Base-by-base conservation (phyloP, 1,140 invertebrate species). In the Bombus picipes region DNA sequence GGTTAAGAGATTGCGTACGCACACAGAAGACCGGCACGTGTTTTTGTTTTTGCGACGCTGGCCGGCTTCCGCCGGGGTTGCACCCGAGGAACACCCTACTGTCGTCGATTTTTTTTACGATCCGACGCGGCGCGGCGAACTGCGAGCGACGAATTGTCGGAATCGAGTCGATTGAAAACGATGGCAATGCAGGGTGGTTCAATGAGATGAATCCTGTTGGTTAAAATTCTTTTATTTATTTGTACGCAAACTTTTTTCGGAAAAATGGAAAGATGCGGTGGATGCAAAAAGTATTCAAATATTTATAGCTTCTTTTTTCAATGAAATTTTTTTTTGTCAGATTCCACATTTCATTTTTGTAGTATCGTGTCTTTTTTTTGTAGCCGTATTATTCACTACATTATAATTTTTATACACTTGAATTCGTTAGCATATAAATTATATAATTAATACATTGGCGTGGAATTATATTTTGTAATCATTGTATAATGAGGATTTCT, bases 1-100 rank as follows among this genome's bases (percentile, higher is more conserved):
- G 86, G 68, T 88, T 82, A 82, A 90, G 88, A 87, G 89, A 88
- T 86, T 89, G 89, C 87, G 85, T 75, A 87, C 86, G 71, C 85
- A 81, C 80, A 79, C 59, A 70, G 78, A 86, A 83, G 47, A 72
- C 73, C 62, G 74, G 85, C 88, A 89, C 88, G 88, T 89, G 88
- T 89, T 79, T 80, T 85, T 85, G 83, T 85, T 84, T 84, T 80
- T 89, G 12, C 65, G n/a, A 28, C 43, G 41, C 70, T 47, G 66
- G 28, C 47, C 53, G 85, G 68, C 86, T 84, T 78, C 82, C 75
- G 43, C 25, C 41, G 8, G n/a, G 59, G 39, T 9, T n/a, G 34
- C 53, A 3, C 6, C 12, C n/a, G 28, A 34, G 47, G 32, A n/a
- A 39, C 74, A 59, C 34, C 10, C 34, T 34, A 25, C 25, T 9